phyloP scores from a whole-genome alignment of 2,797 vertebrate species.

The Champsocephalus gunnari region DNA sequence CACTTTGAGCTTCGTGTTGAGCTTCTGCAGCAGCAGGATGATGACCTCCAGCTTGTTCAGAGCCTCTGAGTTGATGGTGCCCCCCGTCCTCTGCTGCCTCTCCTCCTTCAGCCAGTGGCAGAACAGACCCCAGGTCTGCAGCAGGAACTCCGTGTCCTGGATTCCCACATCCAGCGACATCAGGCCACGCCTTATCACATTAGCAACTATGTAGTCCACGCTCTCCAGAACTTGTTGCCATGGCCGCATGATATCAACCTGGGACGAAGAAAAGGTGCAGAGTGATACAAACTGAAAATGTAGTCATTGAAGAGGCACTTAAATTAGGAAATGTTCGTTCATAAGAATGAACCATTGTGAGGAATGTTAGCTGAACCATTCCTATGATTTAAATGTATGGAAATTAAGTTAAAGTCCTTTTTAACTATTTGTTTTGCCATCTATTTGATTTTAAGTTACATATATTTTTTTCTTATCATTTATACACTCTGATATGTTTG shows the following conservation, averaged over 20 bases:
- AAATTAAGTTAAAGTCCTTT: no score
- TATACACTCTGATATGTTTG: no score
- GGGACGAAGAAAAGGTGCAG: slow-evolving; percentile 25
- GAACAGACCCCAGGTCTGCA: slow-evolving; percentile 94
- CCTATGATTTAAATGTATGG: no score
- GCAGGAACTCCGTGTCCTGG: slow-evolving; percentile 91
- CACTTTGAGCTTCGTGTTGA: slow-evolving; percentile 94
- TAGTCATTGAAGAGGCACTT: no score
- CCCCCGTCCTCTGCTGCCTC: slow-evolving; percentile 84
- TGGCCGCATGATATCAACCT: slow-evolving; percentile 94
- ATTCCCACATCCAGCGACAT: slow-evolving; percentile 88
- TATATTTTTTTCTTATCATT: no score
- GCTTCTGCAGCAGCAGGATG: slow-evolving; percentile 90
- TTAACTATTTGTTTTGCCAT: no score
- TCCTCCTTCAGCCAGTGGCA: slow-evolving; percentile 88
- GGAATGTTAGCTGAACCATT: no score
- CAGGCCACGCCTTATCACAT: slow-evolving; percentile 89
- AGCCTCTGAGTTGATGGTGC: slow-evolving; percentile 87
- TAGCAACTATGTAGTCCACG: slow-evolving; percentile 87
- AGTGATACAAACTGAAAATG: no score
- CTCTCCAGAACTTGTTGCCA: slow-evolving; percentile 93
- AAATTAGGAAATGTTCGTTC: no score
- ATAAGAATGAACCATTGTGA: no score
- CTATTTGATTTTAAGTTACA: no score
- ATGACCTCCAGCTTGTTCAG: slow-evolving; percentile 94